Evolutionary conservation across 2,888 invertebrate genomes (phyloP).

Genomic region (Hartigia nigra): DNA sequence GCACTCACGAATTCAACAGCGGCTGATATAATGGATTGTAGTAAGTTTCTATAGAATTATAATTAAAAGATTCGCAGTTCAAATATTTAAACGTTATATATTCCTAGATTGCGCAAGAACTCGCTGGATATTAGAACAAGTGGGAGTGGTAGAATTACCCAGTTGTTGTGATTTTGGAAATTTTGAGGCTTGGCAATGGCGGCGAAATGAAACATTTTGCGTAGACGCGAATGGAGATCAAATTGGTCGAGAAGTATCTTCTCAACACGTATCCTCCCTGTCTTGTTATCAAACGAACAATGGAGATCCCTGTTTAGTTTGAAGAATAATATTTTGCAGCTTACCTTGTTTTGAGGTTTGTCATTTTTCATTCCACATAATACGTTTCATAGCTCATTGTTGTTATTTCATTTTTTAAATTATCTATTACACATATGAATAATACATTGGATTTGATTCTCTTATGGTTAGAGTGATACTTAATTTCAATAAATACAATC

Average conservation of each 20-base stretch:
- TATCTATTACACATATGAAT: neutral
- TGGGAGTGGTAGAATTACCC: conserved; percentile 66
- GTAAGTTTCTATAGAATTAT: conserved; percentile 65
- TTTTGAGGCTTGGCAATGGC: conserved; percentile 73
- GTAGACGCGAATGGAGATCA: conserved; percentile 74
- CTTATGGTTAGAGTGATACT: neutral
- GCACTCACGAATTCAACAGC: conserved; percentile 63
- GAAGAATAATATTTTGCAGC: neutral
- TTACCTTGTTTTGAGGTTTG: neutral
- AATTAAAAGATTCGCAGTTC: conserved; percentile 11
- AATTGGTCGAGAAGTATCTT: conserved; percentile 59
- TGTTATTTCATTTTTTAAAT: neutral
- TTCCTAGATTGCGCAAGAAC: conserved; percentile 74
- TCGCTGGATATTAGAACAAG: conserved; percentile 63
- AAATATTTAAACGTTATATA: conserved; percentile 1
- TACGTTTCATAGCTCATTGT: neutral
- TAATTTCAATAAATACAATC: neutral
- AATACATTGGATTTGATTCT: neutral
- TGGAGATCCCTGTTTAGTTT: conserved; percentile 27
- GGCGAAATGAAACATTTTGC: conserved; percentile 73
- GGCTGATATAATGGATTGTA: conserved; percentile 71
- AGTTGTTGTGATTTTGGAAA: conserved; percentile 75
- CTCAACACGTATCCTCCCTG: conserved; percentile 35
- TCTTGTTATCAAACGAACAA: conserved; percentile 31
- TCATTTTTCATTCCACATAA: neutral